Evolutionary conservation across 2,797 vertebrate genomes (phyloP).

Genomic region (Trachops cirrhosus): DNA sequence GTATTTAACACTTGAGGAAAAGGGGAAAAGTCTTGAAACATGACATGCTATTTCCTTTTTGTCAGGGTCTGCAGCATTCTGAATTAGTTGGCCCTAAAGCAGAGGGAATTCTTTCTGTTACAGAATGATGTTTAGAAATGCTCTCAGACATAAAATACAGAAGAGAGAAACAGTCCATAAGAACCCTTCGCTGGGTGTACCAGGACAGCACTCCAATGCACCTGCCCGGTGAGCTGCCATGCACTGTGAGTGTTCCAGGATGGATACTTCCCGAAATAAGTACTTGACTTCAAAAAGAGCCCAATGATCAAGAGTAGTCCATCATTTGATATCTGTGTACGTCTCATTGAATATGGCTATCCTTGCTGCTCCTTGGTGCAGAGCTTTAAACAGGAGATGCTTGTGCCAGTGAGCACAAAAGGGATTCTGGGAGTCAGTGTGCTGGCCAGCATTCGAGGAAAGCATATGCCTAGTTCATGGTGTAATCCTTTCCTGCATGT

Average conservation of each 20-base stretch:
- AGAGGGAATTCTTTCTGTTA: neutral
- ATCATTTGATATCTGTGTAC: neutral
- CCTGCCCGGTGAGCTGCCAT: neutral
- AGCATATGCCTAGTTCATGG: rapidly evolving
- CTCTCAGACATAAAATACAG: neutral
- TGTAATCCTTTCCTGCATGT: too few relatives aligned
- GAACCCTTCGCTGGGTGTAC: neutral
- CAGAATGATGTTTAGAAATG: neutral
- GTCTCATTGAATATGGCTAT: too few relatives aligned
- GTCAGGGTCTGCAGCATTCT: neutral
- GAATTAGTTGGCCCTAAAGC: neutral
- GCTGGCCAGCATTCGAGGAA: neutral
- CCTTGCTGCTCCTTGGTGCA: too few relatives aligned
- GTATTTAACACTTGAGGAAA: neutral
- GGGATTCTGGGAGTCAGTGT: neutral
- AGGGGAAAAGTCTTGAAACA: neutral
- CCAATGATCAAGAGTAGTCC: neutral
- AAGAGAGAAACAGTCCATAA: neutral
- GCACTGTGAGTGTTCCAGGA: neutral
- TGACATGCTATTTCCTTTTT: neutral
- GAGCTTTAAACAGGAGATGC: neutral
- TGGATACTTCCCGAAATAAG: neutral
- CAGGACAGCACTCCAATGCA: neutral
- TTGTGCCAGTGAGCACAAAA: too few relatives aligned
- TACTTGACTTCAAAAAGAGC: neutral